Evolutionary conservation across 2,797 vertebrate genomes (phyloP).

Genomic region (Ceryle rudis): DNA sequence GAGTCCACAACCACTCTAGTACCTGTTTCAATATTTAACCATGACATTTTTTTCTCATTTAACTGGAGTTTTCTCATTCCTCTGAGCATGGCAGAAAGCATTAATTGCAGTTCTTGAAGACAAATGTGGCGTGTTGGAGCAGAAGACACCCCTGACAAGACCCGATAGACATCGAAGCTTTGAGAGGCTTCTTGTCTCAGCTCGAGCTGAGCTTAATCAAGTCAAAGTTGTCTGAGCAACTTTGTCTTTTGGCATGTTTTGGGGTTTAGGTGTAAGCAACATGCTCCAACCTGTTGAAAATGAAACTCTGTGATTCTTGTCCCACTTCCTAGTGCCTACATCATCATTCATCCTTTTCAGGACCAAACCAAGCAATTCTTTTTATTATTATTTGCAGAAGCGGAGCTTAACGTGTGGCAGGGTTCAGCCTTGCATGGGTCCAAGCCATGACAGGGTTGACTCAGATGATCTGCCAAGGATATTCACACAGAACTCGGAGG

Average conservation of each 20-base stretch:
- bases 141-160: background rate
- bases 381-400: too few relatives aligned
- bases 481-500: too few relatives aligned
- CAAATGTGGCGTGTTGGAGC: background rate
- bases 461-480: too few relatives aligned
- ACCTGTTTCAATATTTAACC: background rate
- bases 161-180: accelerated
- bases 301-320: background rate
- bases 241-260: background rate
- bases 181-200: background rate
- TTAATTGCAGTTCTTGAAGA: background rate
- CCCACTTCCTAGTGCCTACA: too few relatives aligned
- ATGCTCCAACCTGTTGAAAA: background rate
- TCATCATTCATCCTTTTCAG: too few relatives aligned
- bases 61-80: background rate
- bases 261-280: background rate
- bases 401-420: too few relatives aligned
- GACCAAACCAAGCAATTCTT: background rate
- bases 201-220: too few relatives aligned
- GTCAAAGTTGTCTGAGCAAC: background rate
- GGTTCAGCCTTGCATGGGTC: too few relatives aligned
- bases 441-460: too few relatives aligned
- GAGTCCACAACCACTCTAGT: background rate
- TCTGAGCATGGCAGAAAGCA: background rate
- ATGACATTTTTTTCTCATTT: background rate